Evolutionary conservation across 1,140 invertebrate species (phyloP), one percentile per base, ranked within the genome.

Genomic region (Ostrea denselamellosa): DNA sequence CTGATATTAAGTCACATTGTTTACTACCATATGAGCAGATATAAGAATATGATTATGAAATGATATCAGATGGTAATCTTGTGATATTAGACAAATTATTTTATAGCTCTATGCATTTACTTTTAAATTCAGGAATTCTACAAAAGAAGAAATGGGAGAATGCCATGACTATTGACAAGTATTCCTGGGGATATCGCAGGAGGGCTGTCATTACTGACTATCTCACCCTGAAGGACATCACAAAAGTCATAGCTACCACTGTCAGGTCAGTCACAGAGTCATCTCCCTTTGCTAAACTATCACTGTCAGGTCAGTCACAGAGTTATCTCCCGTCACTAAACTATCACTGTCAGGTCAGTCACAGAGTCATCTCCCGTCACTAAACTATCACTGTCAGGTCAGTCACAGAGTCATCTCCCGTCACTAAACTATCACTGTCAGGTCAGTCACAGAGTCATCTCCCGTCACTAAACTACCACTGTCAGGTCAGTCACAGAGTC

Each of bases 151-250:
- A 96, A 88, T 95, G 94, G 94, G 95, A 95, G 89, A 95, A 95
- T 88, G 95, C 94, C 7, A 97, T 99, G 96, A 98, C 98, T 0
- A 95, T 99, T 62, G 98, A 99, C 93, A 96, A 95, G 90, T 92
- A 95, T 19, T 98, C 98, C 0, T 99, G 98, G 93, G 93, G 92
- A n/a, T 94, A 91, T 85, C 62, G 92, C 52, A 96, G 97, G 91
- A 97, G 97, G 93, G 96, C 97, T 44, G 94, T 94, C 14, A 90
- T 98, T 0, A 90, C 94, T 22, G 97, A 98, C 91, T 97, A 97
- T 90, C 94, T 97, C n/a, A 97, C 96, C 22, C 96, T 96, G 8
- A 92, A 96, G 62, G 96, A 98, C 87, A 94, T 99, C 0, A 94
- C 98, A 0, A 95, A 95, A 88, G 96, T 96, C 91, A 93, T 99